Evolutionary conservation across 2,797 vertebrate genomes (phyloP).

Genomic region (Notolepis coatsorum): DNA sequence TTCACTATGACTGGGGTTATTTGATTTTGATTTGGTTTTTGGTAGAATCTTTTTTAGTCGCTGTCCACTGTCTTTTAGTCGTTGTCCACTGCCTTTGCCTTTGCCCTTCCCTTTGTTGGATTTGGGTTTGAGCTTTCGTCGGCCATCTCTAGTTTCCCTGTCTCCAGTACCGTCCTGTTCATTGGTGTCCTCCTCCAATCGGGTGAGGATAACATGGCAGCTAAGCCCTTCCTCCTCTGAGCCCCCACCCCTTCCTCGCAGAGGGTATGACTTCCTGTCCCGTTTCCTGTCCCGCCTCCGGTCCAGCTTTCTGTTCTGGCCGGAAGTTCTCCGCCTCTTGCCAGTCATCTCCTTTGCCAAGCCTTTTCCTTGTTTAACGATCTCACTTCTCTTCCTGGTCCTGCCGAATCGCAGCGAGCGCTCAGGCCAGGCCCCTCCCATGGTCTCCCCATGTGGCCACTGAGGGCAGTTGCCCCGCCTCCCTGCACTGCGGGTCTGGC

Average conservation of each 20-base stretch:
- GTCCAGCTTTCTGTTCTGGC: constrained; percentile 51
- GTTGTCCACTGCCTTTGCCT: constrained; percentile 55
- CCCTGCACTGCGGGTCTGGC: constrained; percentile 64
- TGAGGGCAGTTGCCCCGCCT: constrained; percentile 67
- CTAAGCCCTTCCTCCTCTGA: constrained; percentile 86
- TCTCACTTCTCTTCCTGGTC: constrained; percentile 73
- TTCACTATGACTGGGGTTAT: constrained; percentile 15
- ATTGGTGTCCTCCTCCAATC: constrained; percentile 80
- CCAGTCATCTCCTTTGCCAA: constrained; percentile 48
- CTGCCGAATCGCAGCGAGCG: constrained; percentile 76
- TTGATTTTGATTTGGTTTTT: constrained; percentile 68
- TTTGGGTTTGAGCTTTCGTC: constrained; percentile 43
- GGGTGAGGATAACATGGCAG: constrained; percentile 92
- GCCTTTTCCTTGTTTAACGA: constrained; percentile 52
- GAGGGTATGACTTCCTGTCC: constrained; percentile 89
- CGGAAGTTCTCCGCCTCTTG: constrained; percentile 23
- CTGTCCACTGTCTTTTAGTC: constrained; percentile 11
- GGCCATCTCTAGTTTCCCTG: constrained; percentile 21
- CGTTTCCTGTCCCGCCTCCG: constrained; percentile 64
- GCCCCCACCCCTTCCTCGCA: constrained; percentile 83
- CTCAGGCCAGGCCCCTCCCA: constrained; percentile 73
- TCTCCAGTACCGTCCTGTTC: constrained; percentile 44
- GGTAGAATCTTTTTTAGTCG: constrained; percentile 32
- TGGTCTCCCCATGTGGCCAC: constrained; percentile 78
- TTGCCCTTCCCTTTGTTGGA: constrained; percentile 52